Evolutionary conservation across 1,140 invertebrate genomes (phyloP).

Genomic region (Nephila pilipes): DNA sequence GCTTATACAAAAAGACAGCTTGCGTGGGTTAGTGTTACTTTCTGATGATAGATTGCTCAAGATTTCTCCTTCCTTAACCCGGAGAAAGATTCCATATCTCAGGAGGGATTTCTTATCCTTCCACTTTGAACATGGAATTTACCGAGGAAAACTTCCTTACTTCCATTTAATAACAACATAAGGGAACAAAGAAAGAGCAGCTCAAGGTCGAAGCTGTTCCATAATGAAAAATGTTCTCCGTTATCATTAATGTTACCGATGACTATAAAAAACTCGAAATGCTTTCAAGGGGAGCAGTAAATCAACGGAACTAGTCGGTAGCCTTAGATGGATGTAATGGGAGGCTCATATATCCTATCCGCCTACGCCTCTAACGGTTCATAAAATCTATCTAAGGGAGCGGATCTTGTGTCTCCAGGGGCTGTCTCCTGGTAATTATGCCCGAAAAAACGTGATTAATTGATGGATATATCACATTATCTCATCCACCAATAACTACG

Average conservation of each 20-base stretch:
- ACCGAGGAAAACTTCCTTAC: not conserved
- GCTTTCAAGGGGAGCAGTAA: not conserved
- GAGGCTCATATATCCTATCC: not conserved
- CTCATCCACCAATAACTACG: conserved; percentile 13
- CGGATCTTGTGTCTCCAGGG: not conserved
- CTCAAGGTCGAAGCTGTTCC: not conserved
- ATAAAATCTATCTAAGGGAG: not conserved
- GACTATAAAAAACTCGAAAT: not conserved
- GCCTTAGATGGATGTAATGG: not conserved
- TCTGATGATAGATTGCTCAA: not conserved
- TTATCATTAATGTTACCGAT: not conserved
- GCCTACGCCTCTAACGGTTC: not conserved
- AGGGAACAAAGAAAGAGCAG: not conserved
- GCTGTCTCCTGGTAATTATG: conserved; percentile 11
- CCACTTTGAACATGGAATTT: not conserved
- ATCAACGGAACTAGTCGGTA: conserved; percentile 28
- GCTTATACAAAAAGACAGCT: not conserved
- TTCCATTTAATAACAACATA: not conserved
- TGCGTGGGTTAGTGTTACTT: not conserved
- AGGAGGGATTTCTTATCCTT: not conserved
- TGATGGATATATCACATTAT: conserved; percentile 19
- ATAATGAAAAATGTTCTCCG: not conserved
- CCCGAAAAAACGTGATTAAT: conserved; percentile 49
- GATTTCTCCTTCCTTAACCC: not conserved
- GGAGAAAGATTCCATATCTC: not conserved